Evolutionary conservation across 2,888 invertebrate species (phyloP).

Genomic region (Agrotis puta): DNA sequence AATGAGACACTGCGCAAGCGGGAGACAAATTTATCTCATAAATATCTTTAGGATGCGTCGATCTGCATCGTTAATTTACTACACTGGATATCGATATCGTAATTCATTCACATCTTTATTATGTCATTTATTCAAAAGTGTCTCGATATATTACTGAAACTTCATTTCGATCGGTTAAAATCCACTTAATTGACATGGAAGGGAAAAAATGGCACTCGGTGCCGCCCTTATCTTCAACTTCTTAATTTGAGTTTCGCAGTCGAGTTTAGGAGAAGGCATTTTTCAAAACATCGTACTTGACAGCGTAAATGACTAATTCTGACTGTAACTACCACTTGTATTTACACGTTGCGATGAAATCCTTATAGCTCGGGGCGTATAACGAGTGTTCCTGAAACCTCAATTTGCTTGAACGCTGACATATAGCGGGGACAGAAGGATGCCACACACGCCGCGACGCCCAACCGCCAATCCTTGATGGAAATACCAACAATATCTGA

Average conservation of each 20-base stretch:
- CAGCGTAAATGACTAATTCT: constrained; percentile 73
- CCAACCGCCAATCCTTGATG: constrained; percentile 83
- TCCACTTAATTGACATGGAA: constrained; percentile 52
- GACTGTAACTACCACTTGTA: constrained; percentile 58
- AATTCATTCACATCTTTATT: constrained; percentile 85
- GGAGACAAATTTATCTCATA: constrained; percentile 89
- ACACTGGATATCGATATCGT: constrained; percentile 83
- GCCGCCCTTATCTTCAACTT: constrained; percentile 34
- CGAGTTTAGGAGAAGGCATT: constrained; percentile 44
- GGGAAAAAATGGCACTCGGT: constrained; percentile 31
- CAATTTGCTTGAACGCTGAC: constrained; percentile 78
- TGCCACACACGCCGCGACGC: constrained; percentile 79
- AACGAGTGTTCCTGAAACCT: constrained; percentile 84
- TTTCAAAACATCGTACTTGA: constrained; percentile 62
- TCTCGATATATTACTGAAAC: constrained; percentile 59
- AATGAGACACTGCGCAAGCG: constrained; percentile 84
- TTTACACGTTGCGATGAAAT: constrained; percentile 69
- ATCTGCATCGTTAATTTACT: constrained; percentile 86
- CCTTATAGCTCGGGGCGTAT: constrained; percentile 67
- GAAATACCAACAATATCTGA: constrained; percentile 81
- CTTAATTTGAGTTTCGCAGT: constrained; percentile 38
- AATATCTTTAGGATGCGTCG: constrained; percentile 86
- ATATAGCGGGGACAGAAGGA: constrained; percentile 70
- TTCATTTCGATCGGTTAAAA: constrained; percentile 46
- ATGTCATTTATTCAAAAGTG: constrained; percentile 76